phyloP scores from a whole-genome alignment of 2,888 invertebrate species.

The Platycnemis pennipes region DNA sequence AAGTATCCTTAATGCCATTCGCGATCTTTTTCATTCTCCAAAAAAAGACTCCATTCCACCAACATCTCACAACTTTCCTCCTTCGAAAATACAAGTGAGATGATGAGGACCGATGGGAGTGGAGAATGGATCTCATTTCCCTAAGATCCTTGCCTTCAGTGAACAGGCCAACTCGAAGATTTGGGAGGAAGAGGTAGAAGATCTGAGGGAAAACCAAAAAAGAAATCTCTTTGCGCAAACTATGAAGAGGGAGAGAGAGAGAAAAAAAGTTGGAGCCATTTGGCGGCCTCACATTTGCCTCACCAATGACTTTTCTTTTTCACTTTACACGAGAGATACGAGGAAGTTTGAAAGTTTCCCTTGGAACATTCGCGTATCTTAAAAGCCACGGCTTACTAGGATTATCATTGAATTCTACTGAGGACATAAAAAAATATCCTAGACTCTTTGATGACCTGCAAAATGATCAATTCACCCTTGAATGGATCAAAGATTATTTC shows the following conservation, averaged over 20 bases:
- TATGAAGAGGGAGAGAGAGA: background rate
- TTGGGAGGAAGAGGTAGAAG: background rate
- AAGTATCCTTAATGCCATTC: no score
- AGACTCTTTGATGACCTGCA: no score
- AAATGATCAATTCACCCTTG: no score
- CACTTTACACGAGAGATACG: background rate
- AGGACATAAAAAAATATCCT: no score
- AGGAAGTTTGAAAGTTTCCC: background rate
- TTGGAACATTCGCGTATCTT: background rate
- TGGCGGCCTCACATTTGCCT: background rate
- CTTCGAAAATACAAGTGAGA: background rate
- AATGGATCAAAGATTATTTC: no score
- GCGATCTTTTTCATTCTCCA: no score
- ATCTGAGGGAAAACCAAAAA: no score
- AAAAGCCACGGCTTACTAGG: background rate
- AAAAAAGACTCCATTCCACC: no score
- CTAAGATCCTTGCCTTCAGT: background rate
- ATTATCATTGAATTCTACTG: background rate
- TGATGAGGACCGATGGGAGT: background rate
- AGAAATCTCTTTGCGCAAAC: background rate
- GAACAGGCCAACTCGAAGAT: background rate
- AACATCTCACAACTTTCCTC: no score
- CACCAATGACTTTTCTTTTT: background rate
- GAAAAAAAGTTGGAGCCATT: background rate
- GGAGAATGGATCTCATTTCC: background rate